These are phyloP conservation scores for Chironomus striatipennis DNA, from an alignment of 1,140 invertebrate species.

Conservation along the genomic window DNA sequence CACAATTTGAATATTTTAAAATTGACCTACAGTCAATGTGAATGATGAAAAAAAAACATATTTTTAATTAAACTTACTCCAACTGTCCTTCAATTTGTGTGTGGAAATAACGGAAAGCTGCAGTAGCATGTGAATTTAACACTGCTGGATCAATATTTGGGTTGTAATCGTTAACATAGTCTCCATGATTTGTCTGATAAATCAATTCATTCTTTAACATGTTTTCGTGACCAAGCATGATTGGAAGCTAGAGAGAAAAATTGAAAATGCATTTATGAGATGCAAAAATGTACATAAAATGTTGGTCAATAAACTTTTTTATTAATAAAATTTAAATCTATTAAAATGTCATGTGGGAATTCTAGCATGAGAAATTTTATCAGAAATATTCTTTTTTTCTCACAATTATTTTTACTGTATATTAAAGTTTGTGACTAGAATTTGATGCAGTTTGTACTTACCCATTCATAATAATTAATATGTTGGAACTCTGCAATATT, in stretches of 20 bases:
- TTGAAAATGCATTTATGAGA: neutral
- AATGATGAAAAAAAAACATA: too few species aligned
- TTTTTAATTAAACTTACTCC: constrained; percentile 49
- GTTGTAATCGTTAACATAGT: constrained; percentile 79
- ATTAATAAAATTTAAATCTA: neutral
- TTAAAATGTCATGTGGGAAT: neutral
- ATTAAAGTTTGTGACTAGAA: too few species aligned
- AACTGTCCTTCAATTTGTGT: constrained; percentile 68
- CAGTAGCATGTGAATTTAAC: constrained; percentile 76
- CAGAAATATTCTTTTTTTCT: too few species aligned
- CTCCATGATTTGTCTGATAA: constrained; percentile 49
- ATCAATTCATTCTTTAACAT: constrained; percentile 60
- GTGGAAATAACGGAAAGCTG: constrained; percentile 83
- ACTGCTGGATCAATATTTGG: constrained; percentile 65
- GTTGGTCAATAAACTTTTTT: neutral
- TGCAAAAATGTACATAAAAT: too few species aligned
- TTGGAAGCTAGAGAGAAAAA: neutral
- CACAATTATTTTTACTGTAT: too few species aligned
- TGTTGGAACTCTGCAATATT: constrained; percentile 69
- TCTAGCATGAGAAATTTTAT: constrained; percentile 11
- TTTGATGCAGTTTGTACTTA: constrained; percentile 45
- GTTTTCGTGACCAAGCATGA: constrained; percentile 50
- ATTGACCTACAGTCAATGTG: too few species aligned
- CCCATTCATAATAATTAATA: constrained; percentile 77
- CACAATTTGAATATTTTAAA: too few species aligned